A percentile compares a stretch with the other conserved stretches of the same genome.
Evolutionary conservation across 2,888 invertebrate genomes (phyloP).

Genomic region (Torymus aiolomorphi): DNA sequence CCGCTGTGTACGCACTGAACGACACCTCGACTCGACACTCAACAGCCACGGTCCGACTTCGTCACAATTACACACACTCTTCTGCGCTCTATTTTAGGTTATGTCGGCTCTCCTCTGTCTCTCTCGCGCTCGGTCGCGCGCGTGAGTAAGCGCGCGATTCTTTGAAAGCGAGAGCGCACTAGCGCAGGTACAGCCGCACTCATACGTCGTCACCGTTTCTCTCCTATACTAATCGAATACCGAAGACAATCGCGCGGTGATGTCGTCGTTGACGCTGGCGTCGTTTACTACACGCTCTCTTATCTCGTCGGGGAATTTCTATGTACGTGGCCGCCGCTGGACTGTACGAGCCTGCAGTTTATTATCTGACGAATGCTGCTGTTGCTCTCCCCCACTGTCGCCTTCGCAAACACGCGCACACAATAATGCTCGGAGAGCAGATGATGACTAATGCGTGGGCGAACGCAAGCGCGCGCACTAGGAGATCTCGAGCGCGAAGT

Average conservation of each 20-base stretch:
- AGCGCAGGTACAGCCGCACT: too few species aligned
- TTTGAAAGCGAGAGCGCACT: constrained; percentile 22
- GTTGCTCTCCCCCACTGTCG: constrained; percentile 11
- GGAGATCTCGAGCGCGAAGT: constrained; percentile 24
- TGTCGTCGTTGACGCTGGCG: neutral
- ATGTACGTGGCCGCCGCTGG: constrained; percentile 1
- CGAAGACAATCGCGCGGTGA: too few species aligned
- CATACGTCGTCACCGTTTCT: too few species aligned
- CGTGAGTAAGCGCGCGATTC: constrained; percentile 33
- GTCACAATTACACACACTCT: neutral
- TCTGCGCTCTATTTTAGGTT: constrained; percentile 40
- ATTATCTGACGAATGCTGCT: neutral
- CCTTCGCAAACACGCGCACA: constrained; percentile 18
- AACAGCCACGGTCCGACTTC: too few species aligned
- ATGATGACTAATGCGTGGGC: constrained; percentile 41
- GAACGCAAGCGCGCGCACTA: neutral
- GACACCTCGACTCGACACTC: too few species aligned
- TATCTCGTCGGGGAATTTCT: neutral
- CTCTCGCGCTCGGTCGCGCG: neutral
- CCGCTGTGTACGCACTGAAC: too few species aligned
- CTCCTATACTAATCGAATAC: too few species aligned
- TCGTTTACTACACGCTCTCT: neutral
- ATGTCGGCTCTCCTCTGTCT: neutral
- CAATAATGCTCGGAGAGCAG: neutral
- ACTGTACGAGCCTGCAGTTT: neutral